phyloP scores from a whole-genome alignment of 2,113 vertebrate genomes.

The Notothenia rossii region DNA sequence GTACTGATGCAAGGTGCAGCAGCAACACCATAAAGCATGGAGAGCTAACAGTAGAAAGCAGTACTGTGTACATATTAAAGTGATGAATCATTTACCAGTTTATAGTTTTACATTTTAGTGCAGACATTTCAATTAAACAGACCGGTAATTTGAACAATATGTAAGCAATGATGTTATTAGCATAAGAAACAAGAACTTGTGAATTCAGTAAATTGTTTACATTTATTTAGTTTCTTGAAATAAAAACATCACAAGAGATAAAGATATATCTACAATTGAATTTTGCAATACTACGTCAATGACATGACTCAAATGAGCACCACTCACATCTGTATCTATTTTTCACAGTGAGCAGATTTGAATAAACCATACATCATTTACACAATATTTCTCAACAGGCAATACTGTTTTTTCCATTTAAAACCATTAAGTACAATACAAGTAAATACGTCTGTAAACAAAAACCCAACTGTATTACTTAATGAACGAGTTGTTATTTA shows the following conservation, averaged over 20 bases:
- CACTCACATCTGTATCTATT: slow-evolving; percentile 7
- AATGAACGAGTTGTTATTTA: neutral
- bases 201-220: neutral
- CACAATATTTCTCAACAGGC: slow-evolving; percentile 30
- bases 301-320: neutral
- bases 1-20: neutral
- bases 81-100: neutral
- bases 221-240: slow-evolving; percentile 46
- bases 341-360: slow-evolving; percentile 23
- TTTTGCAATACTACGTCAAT: neutral
- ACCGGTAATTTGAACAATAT: neutral
- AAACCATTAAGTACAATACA: slow-evolving; percentile 5
- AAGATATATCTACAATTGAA: slow-evolving; percentile 8
- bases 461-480: neutral
- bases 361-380: slow-evolving; percentile 69
- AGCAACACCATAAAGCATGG: neutral
- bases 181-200: neutral
- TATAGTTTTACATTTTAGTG: neutral
- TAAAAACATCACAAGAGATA: slow-evolving; percentile 19
- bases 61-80: neutral
- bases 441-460: neutral
- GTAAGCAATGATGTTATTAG: neutral
- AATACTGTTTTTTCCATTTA: slow-evolving; percentile 7
- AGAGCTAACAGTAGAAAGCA: neutral
- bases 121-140: neutral